Base-by-base conservation (phyloP, 2,113 vertebrate genomes). In the Lucifuga dentata region DNA sequence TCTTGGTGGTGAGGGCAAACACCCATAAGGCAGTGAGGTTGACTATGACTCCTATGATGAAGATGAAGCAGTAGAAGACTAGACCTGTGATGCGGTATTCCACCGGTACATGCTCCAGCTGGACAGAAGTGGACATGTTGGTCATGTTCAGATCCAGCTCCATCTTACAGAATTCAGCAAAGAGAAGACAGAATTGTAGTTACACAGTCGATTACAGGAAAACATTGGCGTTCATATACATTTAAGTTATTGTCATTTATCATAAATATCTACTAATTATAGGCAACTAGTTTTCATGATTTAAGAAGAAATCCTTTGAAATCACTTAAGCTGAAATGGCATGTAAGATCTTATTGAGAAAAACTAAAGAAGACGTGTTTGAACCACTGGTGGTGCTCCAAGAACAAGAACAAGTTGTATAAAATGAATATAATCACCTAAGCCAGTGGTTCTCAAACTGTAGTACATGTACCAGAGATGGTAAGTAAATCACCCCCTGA, bases 1-100 rank as follows among this genome's bases (percentile, higher is more conserved):
- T 97, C 89, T 98, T 99, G 65, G 98, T 99, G 64, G 95, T 97
- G 59, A 97, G 94, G 53, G 95, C 95, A 86, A 99, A 99, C 44
- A 99, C 98, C 97, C 96, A 99, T 15, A 99, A 80, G 1, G 98
- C 98, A 0, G 94, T 95, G 72, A 94, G 33, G 5, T 99, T 99
- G 48, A 99, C 97, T 13, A 94, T 3, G 15, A 95, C 46, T 67
- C 98, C 98, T 6, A 96, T 92, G 56, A 55, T 1, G 44, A 98
- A 94, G 76, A 98, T 77, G 68, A 95, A 91, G 49, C 93, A 76
- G 81, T 97, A 97, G 90, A 97, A 98, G 68, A 96, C 87, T 21
- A 97, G 89, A 41, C 94, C 92, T 1, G 91, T 84, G 1, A 93
- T 88, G 70, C 90, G 93, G 85, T 95, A 96, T 70, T 97, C 95